phyloP scores from a whole-genome alignment of 2,888 invertebrate species.

The Spatulosminthurus flaviceps region DNA sequence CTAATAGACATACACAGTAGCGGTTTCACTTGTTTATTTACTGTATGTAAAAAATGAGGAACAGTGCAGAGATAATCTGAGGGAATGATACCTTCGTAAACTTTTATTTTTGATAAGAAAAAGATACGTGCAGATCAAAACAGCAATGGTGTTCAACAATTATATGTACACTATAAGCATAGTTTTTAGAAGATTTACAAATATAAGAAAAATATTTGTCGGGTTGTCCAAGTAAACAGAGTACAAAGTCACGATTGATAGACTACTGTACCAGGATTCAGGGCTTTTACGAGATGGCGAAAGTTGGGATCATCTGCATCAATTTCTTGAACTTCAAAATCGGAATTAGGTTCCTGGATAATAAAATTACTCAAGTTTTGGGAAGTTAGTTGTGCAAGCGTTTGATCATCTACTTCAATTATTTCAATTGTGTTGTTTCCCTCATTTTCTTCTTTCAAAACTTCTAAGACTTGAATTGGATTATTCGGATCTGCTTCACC shows the following conservation, averaged over 20 bases:
- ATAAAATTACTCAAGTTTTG: conserved; percentile 52
- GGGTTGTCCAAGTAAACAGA: no score
- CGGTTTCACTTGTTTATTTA: neutral
- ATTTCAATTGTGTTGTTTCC: conserved; percentile 55
- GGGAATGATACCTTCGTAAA: no score
- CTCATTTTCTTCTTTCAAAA: conserved; percentile 46
- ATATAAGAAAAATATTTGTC: neutral
- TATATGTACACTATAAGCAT: no score
- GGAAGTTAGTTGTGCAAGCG: conserved; percentile 55
- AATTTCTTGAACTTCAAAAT: conserved; percentile 53
- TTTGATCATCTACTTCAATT: conserved; percentile 62
- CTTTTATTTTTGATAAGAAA: no score
- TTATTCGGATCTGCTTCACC: conserved; percentile 58
- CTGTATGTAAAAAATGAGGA: neutral
- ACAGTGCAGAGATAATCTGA: neutral
- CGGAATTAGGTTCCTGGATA: conserved; percentile 42
- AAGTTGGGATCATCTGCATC: conserved; percentile 60
- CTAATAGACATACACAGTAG: no score
- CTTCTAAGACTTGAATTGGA: conserved; percentile 51
- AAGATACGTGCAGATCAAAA: no score
- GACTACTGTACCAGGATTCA: conserved; percentile 48
- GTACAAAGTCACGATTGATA: conserved; percentile 35
- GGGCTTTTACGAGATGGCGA: conserved; percentile 58
- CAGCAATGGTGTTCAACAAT: no score
- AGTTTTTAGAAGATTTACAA: neutral